Evolutionary conservation across 2,797 vertebrate species (phyloP), one percentile per base, ranked within the genome.

Genomic region (Uromys caudimaculatus): DNA sequence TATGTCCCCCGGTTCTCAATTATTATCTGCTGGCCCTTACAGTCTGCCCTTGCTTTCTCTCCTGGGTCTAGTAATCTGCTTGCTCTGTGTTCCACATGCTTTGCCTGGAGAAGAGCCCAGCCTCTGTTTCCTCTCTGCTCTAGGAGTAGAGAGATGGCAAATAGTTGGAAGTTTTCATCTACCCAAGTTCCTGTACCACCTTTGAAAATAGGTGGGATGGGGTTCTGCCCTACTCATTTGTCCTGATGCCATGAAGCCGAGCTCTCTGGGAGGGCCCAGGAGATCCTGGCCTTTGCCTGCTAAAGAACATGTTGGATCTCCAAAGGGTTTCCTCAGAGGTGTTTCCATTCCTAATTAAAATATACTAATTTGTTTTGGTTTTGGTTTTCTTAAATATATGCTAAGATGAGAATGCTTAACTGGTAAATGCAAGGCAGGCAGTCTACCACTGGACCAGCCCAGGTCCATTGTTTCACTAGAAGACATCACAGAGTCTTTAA

Each of bases 291-390:
- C 27, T 50, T 62, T 56, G 7, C 16, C 76, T 64, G 0, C 52
- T 38, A 17, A 52, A 85, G n/a, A 67, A 32, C 35, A 47, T 0
- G 24, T 60, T 21, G 52, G 21, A 29, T 86, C 69, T 81, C 38
- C 27, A 64, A 87, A 52, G 50, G 21, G 19, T 85, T 76, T 92
- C 56, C 35, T 82, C 4, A 1, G 23, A 29, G 6, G 14, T 52
- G 38, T 76, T 93, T 90, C 38, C 50, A 41, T 82, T 24, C 62
- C 47, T 81, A 38, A 62, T 56, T 44, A 75, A 91, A 93, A 56
- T 58, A 58, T 32, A 23, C 41, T 93, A 6, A 38, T 77, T 79
- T 90, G 17, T 47, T 60, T 54, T 17, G 8, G 14, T 35, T 60
- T 52, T 17, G 14, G 16, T 27, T n/a, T 93, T 67, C 52, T 27